Evolutionary conservation across 2,888 invertebrate species (phyloP).

Genomic region (Drosophila barbarae): DNA sequence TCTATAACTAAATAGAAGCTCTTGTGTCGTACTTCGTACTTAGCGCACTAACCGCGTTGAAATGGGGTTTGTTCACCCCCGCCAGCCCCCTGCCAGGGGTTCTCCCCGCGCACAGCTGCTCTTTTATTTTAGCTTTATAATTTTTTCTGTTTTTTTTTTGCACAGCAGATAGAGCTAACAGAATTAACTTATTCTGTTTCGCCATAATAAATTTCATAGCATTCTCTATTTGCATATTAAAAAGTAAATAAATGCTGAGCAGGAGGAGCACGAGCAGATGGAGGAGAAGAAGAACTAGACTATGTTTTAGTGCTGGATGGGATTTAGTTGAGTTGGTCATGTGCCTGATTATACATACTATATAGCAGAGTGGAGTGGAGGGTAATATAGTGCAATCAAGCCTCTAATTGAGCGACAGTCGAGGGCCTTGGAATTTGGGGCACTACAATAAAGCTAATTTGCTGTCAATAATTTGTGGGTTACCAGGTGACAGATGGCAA

Average conservation of each 20-base stretch:
- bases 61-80: constrained; percentile 54
- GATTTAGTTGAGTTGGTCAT: constrained; percentile 40
- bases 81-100: not conserved
- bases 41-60: constrained; percentile 52
- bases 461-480: constrained; percentile 56
- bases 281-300: constrained; percentile 39
- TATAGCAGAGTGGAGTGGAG: not conserved
- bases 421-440: constrained; percentile 47
- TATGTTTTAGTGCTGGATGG: constrained; percentile 33
- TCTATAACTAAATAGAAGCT: constrained; percentile 64
- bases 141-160: constrained; percentile 10
- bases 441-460: constrained; percentile 49
- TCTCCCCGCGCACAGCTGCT: constrained; percentile 24
- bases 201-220: constrained; percentile 68
- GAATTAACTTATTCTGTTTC: constrained; percentile 43
- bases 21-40: constrained; percentile 58
- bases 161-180: constrained; percentile 43
- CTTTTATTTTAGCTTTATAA: constrained; percentile 21
- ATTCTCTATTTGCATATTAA: constrained; percentile 68
- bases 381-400: constrained; percentile 52
- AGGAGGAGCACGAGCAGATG: constrained; percentile 7
- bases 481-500: constrained; percentile 60
- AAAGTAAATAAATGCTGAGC: constrained; percentile 53
- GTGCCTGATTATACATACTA: constrained; percentile 25
- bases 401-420: constrained; percentile 56